Conservation (phyloP, 2,888 invertebrate species). For the Aphodius granarius region DNA sequence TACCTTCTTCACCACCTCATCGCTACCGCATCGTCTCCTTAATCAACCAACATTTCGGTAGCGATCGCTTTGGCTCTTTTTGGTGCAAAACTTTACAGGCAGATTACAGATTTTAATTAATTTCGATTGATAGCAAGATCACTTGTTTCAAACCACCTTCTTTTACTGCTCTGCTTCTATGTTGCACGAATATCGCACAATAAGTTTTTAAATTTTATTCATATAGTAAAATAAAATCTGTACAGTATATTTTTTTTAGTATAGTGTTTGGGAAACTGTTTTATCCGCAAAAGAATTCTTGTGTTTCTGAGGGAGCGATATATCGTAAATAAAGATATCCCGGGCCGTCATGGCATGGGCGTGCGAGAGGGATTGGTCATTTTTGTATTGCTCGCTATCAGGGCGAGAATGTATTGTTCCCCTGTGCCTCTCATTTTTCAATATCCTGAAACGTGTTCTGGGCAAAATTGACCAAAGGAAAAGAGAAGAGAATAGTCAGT, state of each 20-base stretch:
- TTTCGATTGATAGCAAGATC: conserved; percentile 8
- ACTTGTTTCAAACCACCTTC: not conserved
- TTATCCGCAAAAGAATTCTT: not conserved
- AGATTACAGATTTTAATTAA: conserved; percentile 14
- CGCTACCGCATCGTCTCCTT: conserved; percentile 35
- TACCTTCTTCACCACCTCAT: not conserved
- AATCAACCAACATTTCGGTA: conserved; percentile 50
- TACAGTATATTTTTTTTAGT: not conserved
- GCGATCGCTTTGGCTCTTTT: conserved; percentile 46
- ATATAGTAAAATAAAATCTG: no score
- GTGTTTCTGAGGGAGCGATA: conserved; percentile 1
- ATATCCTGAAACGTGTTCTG: conserved; percentile 51
- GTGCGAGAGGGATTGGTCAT: conserved; percentile 35
- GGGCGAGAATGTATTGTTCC: conserved; percentile 48
- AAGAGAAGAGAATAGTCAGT: conserved; percentile 20
- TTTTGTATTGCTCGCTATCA: conserved; percentile 42
- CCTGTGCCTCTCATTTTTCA: conserved; percentile 51
- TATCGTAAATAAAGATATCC: conserved; percentile 14
- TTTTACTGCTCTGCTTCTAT: not conserved
- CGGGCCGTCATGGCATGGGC: not conserved
- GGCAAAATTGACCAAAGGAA: conserved; percentile 49
- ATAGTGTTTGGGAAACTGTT: not conserved
- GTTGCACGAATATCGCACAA: no score
- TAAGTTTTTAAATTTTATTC: no score
- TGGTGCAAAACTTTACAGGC: conserved; percentile 44